phyloP scores from a whole-genome alignment of 2,113 vertebrate genomes.

The Sarotherodon lohbergeri region DNA sequence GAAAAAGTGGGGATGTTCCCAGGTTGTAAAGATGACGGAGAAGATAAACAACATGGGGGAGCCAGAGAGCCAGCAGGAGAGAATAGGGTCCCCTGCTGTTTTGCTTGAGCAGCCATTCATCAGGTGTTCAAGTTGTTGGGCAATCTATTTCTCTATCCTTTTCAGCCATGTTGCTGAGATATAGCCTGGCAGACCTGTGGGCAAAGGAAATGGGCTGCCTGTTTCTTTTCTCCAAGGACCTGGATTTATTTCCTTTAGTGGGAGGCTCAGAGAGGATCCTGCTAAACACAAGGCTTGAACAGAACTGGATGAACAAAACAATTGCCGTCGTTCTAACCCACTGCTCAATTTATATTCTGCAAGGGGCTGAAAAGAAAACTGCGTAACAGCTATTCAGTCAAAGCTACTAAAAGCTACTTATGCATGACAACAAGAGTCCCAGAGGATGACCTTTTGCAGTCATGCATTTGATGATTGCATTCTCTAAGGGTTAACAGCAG shows the following conservation, averaged over 20 bases:
- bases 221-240: not conserved
- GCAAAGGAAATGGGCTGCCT: constrained; percentile 28
- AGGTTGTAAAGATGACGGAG: constrained; percentile 50
- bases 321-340: not conserved
- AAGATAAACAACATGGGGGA: constrained; percentile 41
- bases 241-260: constrained; percentile 1
- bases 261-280: not conserved
- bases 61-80: not conserved
- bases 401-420: not conserved
- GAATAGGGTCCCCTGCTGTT: constrained; percentile 1
- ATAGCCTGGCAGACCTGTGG: not conserved
- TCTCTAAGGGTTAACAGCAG: not conserved
- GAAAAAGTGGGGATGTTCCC: constrained; percentile 13
- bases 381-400: not conserved
- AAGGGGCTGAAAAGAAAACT: not conserved
- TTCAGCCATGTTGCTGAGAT: constrained; percentile 17
- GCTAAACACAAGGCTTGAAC: not conserved
- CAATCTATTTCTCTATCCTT: constrained; percentile 13
- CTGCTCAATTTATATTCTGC: not conserved
- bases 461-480: not conserved
- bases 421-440: not conserved
- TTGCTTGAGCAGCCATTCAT: constrained; percentile 41
- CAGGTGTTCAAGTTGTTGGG: constrained; percentile 23
- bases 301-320: not conserved
- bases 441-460: not conserved